phyloP scores from a whole-genome alignment of 2,113 vertebrate species.

The Butorides virescens region DNA sequence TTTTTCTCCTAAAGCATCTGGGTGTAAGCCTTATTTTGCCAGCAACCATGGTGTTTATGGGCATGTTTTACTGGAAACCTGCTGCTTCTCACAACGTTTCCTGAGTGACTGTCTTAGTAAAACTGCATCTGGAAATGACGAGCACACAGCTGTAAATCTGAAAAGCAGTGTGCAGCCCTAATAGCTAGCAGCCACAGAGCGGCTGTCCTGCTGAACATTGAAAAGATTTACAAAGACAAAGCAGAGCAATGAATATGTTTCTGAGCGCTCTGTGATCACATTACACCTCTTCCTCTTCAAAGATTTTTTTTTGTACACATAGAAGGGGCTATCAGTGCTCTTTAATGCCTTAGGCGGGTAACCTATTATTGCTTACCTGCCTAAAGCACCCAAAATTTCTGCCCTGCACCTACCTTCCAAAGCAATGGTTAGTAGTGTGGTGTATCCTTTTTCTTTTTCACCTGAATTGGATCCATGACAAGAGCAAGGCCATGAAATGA shows the following conservation, averaged over 20 bases:
- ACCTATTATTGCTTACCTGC: not conserved
- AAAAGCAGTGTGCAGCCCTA: slow-evolving; percentile 74
- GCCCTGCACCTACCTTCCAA: not conserved
- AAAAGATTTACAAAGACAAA: slow-evolving; percentile 73
- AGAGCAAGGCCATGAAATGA: not conserved
- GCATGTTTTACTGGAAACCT: slow-evolving; percentile 82
- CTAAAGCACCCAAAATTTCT: not conserved
- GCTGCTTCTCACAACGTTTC: slow-evolving; percentile 80
- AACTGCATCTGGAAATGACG: slow-evolving; percentile 82
- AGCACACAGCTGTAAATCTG: slow-evolving; percentile 77
- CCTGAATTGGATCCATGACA: not conserved
- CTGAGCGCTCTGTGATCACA: not conserved
- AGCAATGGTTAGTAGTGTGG: not conserved
- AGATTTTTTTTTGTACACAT: not conserved
- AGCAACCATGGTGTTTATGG: slow-evolving; percentile 80
- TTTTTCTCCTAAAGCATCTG: slow-evolving; percentile 74
- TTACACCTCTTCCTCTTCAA: not conserved
- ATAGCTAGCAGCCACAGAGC: slow-evolving; percentile 74
- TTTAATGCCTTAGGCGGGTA: not conserved
- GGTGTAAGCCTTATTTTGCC: slow-evolving; percentile 74
- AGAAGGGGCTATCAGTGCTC: not conserved
- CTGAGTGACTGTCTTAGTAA: slow-evolving; percentile 78
- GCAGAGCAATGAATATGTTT: slow-evolving; percentile 17
- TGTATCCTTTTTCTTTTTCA: not conserved
- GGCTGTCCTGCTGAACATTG: slow-evolving; percentile 60